Evolutionary conservation across 2,113 vertebrate species (phyloP).

Genomic region (Entelurus aequoreus): DNA sequence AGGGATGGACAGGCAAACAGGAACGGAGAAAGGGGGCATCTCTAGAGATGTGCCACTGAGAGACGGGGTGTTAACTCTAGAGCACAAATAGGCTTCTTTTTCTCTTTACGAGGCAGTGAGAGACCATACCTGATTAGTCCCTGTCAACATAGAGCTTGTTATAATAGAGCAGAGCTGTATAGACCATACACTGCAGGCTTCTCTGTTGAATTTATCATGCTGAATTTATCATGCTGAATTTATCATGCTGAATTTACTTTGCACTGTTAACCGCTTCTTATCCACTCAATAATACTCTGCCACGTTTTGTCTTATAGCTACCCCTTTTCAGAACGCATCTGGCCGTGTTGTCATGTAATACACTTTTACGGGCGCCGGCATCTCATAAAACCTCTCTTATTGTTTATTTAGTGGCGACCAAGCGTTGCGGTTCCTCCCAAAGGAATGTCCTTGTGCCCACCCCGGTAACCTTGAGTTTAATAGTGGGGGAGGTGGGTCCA

Average conservation of each 20-base stretch:
- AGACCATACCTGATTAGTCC: conserved; percentile 29
- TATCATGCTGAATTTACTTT: conserved; percentile 2
- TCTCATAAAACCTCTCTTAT: conserved; percentile 48
- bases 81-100: conserved; percentile 38
- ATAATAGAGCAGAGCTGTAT: conserved; percentile 17
- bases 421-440: conserved; percentile 42
- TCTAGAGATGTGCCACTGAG: conserved; percentile 37
- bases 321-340: conserved; percentile 16
- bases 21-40: conserved; percentile 26
- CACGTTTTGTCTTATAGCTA: not conserved
- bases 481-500: conserved; percentile 55
- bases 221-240: conserved; percentile 1
- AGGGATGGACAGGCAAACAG: conserved; percentile 25
- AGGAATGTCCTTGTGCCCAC: conserved; percentile 53
- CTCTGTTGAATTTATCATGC: not conserved
- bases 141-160: conserved; percentile 36
- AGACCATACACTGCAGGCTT: not conserved
- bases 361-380: conserved; percentile 48
- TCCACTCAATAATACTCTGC: conserved; percentile 10
- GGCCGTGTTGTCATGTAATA: conserved; percentile 51
- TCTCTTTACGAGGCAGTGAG: conserved; percentile 28
- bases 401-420: conserved; percentile 54
- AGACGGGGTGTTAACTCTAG: conserved; percentile 47
- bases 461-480: conserved; percentile 64
- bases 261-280: not conserved